phyloP scores from a whole-genome alignment of 2,113 vertebrate genomes.

The Apeltes quadracus region DNA sequence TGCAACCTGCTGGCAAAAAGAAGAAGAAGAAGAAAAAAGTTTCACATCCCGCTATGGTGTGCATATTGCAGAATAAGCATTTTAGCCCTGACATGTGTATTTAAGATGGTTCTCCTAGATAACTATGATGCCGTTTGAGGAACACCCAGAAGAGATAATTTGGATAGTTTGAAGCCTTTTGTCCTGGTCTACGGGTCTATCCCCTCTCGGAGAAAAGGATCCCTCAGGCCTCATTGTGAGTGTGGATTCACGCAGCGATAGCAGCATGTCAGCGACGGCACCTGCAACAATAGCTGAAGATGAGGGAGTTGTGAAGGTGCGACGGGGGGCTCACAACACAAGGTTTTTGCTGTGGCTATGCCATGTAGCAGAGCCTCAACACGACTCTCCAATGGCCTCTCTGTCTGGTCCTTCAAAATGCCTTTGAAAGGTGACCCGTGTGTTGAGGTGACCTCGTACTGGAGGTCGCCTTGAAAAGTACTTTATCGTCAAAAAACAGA shows the following conservation, averaged over 20 bases:
- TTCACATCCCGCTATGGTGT: conserved; percentile 27
- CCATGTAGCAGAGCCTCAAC: conserved; percentile 66
- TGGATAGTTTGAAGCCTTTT: conserved; percentile 66
- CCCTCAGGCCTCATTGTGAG: conserved; percentile 53
- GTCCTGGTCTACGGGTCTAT: conserved; percentile 48
- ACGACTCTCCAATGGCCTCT: conserved; percentile 38
- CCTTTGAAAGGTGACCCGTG: conserved; percentile 24
- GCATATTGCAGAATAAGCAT: conserved; percentile 39
- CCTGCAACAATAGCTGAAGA: conserved; percentile 70
- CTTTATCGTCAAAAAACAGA: conserved; percentile 50
- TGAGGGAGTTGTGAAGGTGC: conserved; percentile 76
- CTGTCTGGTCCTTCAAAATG: conserved; percentile 61
- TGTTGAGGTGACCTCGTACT: conserved; percentile 8
- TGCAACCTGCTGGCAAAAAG: conserved; percentile 58
- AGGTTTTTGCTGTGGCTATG: conserved; percentile 71
- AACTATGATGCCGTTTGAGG: conserved; percentile 51
- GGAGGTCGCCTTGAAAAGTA: conserved; percentile 44
- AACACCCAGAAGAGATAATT: conserved; percentile 60
- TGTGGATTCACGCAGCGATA: conserved; percentile 54
- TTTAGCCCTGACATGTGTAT: conserved; percentile 58
- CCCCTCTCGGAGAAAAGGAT: conserved; percentile 53
- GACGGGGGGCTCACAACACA: conserved; percentile 44
- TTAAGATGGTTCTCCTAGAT: conserved; percentile 63
- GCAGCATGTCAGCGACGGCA: conserved; percentile 52
- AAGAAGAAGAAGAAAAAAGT: background rate